These are phyloP conservation scores for Ophion ellenae DNA, from an alignment of 2,888 invertebrate genomes.

Conservation along the genomic window DNA sequence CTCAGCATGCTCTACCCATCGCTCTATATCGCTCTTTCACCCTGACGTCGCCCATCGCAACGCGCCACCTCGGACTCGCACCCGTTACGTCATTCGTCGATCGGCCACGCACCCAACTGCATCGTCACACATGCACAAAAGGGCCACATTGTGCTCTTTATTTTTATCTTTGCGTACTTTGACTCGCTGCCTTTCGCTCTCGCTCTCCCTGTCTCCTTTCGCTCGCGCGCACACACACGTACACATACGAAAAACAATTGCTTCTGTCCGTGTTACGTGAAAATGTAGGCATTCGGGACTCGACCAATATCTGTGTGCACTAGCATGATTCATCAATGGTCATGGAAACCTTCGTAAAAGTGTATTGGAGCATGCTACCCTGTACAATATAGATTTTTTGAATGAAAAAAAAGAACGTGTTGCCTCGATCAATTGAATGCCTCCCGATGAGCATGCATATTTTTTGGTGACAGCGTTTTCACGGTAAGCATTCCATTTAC, in stretches of 20 bases:
- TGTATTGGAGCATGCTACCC: too few relatives aligned
- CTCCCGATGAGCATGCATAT: too few relatives aligned
- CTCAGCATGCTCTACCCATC: background rate
- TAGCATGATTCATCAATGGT: too few relatives aligned
- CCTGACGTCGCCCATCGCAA: slow-evolving; percentile 29
- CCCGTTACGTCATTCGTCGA: slow-evolving; percentile 56
- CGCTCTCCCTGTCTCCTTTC: background rate
- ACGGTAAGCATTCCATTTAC: background rate
- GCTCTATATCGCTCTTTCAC: slow-evolving; percentile 12
- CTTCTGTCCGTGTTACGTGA: too few relatives aligned
- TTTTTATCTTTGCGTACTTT: background rate
- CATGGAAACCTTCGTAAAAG: background rate
- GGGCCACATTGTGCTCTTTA: background rate
- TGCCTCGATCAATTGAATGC: background rate
- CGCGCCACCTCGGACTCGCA: slow-evolving; percentile 30
- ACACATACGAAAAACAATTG: background rate
- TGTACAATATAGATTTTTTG: background rate
- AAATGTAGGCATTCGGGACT: too few relatives aligned
- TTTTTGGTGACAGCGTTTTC: too few relatives aligned
- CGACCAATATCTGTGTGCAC: too few relatives aligned
- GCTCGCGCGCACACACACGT: background rate
- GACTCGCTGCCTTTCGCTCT: background rate
- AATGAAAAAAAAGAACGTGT: background rate
- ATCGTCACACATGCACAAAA: slow-evolving; percentile 15
- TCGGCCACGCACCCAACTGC: slow-evolving; percentile 39